Evolutionary conservation across 2,113 vertebrate species (phyloP), one percentile per base, ranked within the genome.

Genomic region (Anolis carolinensis): DNA sequence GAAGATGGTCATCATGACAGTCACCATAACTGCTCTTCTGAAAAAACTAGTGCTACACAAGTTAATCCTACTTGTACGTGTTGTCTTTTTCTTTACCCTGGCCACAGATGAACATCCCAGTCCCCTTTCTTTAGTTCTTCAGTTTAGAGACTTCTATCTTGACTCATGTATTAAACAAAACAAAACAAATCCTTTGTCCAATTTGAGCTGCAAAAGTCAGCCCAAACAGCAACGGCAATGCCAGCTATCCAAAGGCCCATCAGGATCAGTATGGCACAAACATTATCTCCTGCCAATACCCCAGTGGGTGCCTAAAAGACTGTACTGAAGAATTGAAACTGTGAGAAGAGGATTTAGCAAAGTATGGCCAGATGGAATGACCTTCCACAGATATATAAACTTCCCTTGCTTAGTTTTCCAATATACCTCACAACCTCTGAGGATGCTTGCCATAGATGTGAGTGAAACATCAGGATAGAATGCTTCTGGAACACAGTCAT

Each of bases 291-390:
- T 82, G 44, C 27, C 39, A 81, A 8, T 7, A 7, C 1, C 30
- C 25, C 30, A 20, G 16, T n/a, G 20, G 20, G 9, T 48, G 36
- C 10, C 2, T 39, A 11, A 8, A 65, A 73, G 34, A 14, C 3
- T 44, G 18, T 21, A 27, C 25, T 21, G 5, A 14, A 2, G 16
- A 3, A 20, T 44, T 44, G 39, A 92, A 92, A 84, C 7, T 91
- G 88, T 83, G 90, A 91, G 63, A 86, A 88, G 91, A 87, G 88
- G 8, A 71, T 88, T 88, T 83, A 84, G 86, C 93, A 88, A 80
- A 73, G 44, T 79, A 83, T 91, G 75, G 55, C 80, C 59, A 79
- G 79, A 32, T 74, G 44, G 85, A 39, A 67, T n/a, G n/a, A n/a
- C n/a, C n/a, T n/a, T n/a, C n/a, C n/a, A n/a, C n/a, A n/a, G n/a